phyloP scores from a whole-genome alignment of 2,113 vertebrate genomes.

The Oriolus oriolus region DNA sequence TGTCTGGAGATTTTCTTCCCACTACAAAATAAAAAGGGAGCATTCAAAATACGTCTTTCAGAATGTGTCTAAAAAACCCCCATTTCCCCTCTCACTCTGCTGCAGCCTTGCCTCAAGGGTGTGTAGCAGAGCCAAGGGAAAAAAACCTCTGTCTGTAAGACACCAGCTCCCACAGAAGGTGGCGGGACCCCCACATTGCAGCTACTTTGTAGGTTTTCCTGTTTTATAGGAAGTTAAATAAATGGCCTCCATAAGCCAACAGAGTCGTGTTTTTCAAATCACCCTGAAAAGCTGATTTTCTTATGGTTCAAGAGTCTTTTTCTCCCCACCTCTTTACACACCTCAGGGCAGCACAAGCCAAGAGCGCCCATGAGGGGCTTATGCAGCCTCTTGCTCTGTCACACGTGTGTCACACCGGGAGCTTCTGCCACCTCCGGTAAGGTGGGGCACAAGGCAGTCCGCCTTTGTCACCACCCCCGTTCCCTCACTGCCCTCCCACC shows the following conservation, averaged over 20 bases:
- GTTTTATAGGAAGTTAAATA: not conserved
- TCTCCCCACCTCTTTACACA: not conserved
- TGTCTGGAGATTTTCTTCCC: not conserved
- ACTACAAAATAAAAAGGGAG: not conserved
- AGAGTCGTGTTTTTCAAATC: not conserved
- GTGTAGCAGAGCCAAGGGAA: not conserved
- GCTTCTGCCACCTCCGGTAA: not conserved
- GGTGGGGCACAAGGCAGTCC: not conserved
- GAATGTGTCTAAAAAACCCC: not conserved
- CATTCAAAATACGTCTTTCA: not conserved
- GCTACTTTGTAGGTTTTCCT: not conserved
- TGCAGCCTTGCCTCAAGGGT: not conserved
- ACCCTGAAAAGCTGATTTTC: not conserved
- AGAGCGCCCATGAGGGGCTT: rapidly evolving
- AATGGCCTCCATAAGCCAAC: not conserved
- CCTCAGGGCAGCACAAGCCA: not conserved
- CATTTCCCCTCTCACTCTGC: not conserved
- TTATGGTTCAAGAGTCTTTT: not conserved
- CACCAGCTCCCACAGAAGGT: not conserved
- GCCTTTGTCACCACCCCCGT: not conserved
- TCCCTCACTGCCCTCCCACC: not conserved
- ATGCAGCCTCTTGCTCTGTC: not conserved
- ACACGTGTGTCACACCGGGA: rapidly evolving
- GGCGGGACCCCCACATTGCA: not conserved
- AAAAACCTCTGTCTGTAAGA: not conserved